Evolutionary conservation across 2,888 invertebrate species (phyloP), one percentile per base, ranked within the genome.

Genomic region (Erebia palarica): DNA sequence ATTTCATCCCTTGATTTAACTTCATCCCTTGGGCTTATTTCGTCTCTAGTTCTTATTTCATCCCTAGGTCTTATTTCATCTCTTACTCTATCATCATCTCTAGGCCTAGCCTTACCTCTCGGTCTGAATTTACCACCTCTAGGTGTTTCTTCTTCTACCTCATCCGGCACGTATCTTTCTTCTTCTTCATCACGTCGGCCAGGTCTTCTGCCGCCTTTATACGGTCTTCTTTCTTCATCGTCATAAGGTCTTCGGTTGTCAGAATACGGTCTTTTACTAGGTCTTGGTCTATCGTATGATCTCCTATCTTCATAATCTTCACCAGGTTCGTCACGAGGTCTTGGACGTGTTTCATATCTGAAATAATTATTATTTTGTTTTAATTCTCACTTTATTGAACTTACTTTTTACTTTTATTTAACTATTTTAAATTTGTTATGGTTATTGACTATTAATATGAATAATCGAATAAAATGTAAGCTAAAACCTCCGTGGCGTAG

Each of bases 321-420:
- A 53, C 86, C 88, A 10, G 75, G 64, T 73, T 91, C 87, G 3
- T 94, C 92, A 76, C 94, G 90, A 10, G 93, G 90, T 69, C 94
- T 87, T 5, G 86, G 84, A 27, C 94, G 93, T 47, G 94, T 89
- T 63, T 92, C 93, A 75, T 91, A 91, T 79, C 94, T 94, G 83
- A 57, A 70, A 64, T 8, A 49, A 63, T 3, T 21, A 8, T 63
- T 65, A 42, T 13, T 14, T 18, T 7, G n/a, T 44, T 49, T 11
- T 21, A 14, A n/a, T 13, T 47, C 47, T 21, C 16, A 11, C 44
- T 60, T 5, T 21, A 57, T 8, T 42, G 44, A 63, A 68, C 51
- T 47, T n/a, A n/a, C n/a, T n/a, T n/a, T n/a, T 47, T 0, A 13
- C 3, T 47, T 47, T 47, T 44, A 44, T 11, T 47, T 47, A 47